Evolutionary conservation across 2,888 invertebrate species (phyloP).

Genomic region (Penaeus monodon): DNA sequence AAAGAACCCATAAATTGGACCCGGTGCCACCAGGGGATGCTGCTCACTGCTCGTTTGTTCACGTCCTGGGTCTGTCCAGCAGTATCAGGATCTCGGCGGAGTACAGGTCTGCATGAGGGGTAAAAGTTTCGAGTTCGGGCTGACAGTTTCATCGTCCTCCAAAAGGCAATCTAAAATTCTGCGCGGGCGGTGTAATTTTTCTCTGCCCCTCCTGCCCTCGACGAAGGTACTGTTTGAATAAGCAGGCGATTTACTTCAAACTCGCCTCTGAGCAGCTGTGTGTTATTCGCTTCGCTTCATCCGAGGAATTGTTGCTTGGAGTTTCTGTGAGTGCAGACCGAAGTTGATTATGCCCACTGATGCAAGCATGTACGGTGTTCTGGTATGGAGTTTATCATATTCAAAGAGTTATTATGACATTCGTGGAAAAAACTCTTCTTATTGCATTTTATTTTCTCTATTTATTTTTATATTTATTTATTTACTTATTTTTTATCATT

Average conservation of each 20-base stretch:
- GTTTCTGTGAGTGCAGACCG: not conserved
- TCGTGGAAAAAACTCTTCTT: too few species aligned
- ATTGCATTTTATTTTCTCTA: too few species aligned
- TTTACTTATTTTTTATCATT: too few species aligned
- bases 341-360: not conserved
- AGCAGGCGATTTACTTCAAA: too few species aligned
- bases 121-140: constrained; percentile 1
- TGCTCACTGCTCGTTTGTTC: constrained; percentile 41
- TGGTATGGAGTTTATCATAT: too few species aligned
- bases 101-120: not conserved
- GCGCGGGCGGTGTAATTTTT: not conserved
- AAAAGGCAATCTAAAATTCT: not conserved
- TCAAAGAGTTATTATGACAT: too few species aligned
- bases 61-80: constrained; percentile 7
- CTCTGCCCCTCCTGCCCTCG: constrained; percentile 17
- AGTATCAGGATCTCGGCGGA: constrained; percentile 1
- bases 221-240: too few species aligned
- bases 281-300: too few species aligned
- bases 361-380: not conserved
- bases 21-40: constrained; percentile 20
- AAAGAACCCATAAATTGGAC: constrained; percentile 6
- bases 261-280: too few species aligned
- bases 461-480: too few species aligned
- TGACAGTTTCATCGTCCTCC: not conserved
- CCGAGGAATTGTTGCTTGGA: too few species aligned